phyloP scores from a whole-genome alignment of 2,888 invertebrate species.

The Lobophora halterata region DNA sequence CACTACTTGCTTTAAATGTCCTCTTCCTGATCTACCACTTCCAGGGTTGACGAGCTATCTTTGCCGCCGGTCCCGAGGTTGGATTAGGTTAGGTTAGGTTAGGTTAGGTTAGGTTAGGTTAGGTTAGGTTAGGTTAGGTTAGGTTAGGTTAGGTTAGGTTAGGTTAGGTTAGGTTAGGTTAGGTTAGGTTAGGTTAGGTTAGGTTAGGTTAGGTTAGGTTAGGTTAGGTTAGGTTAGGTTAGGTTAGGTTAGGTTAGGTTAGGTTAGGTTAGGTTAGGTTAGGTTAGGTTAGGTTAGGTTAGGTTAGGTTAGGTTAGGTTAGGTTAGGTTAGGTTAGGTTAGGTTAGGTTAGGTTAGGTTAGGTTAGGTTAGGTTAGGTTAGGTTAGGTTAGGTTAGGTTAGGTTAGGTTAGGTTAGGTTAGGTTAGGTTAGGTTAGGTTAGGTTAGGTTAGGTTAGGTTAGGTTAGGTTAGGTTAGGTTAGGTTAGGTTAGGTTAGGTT shows the following conservation, averaged over 20 bases:
- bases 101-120: conserved; percentile 2
- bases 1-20: no score
- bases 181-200: conserved; percentile 2
- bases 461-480: conserved; percentile 14
- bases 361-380: conserved; percentile 18
- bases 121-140: conserved; percentile 2
- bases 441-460: no score
- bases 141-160: conserved; percentile 2
- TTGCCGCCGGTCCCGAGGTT: no score
- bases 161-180: conserved; percentile 2
- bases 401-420: conserved; percentile 16
- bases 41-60: no score
- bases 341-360: conserved; percentile 22
- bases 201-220: conserved; percentile 12
- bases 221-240: conserved; percentile 20
- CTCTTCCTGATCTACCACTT: no score
- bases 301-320: conserved; percentile 22
- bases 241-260: conserved; percentile 19
- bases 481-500: conserved; percentile 12
- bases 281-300: conserved; percentile 24
- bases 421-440: conserved; percentile 19
- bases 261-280: conserved; percentile 23
- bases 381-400: conserved; percentile 15
- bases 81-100: conserved; percentile 1
- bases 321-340: conserved; percentile 20